phyloP scores from a whole-genome alignment of 2,113 vertebrate genomes.

The Rhinopomastus cyanomelas region DNA sequence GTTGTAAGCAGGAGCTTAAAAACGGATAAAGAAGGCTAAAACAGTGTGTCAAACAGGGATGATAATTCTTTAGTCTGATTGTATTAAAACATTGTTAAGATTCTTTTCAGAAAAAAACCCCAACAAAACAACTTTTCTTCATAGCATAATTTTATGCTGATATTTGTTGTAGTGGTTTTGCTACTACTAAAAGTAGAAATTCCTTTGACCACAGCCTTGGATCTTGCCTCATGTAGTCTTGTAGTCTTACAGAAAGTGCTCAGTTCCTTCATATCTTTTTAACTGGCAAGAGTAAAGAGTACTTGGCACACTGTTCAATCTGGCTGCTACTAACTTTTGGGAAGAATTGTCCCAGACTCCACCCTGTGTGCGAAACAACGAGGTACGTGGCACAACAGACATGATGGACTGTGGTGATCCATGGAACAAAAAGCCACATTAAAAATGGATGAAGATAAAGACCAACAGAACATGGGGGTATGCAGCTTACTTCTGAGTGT shows the following conservation, averaged over 20 bases:
- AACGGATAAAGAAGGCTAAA: neutral
- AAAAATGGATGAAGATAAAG: neutral
- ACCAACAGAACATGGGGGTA: neutral
- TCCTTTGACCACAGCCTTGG: neutral
- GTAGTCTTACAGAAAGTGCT: neutral
- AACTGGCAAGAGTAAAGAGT: neutral
- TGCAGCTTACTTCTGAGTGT: neutral
- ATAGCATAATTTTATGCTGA: neutral
- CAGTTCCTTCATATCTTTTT: neutral
- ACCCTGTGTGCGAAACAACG: neutral
- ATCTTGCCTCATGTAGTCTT: neutral
- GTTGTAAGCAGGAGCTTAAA: neutral
- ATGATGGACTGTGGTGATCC: fast-evolving
- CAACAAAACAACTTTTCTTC: neutral
- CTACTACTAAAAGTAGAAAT: neutral
- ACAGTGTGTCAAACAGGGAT: neutral
- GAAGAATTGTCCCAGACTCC: neutral
- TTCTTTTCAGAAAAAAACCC: neutral
- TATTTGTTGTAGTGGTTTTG: neutral
- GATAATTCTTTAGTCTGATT: neutral
- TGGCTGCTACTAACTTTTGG: neutral
- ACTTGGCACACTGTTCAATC: neutral
- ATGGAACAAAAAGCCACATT: neutral
- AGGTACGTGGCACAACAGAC: neutral
- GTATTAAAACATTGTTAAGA: neutral